Conservation (phyloP, 2,888 invertebrate species). For the Harpagoxenus sublaevis region DNA sequence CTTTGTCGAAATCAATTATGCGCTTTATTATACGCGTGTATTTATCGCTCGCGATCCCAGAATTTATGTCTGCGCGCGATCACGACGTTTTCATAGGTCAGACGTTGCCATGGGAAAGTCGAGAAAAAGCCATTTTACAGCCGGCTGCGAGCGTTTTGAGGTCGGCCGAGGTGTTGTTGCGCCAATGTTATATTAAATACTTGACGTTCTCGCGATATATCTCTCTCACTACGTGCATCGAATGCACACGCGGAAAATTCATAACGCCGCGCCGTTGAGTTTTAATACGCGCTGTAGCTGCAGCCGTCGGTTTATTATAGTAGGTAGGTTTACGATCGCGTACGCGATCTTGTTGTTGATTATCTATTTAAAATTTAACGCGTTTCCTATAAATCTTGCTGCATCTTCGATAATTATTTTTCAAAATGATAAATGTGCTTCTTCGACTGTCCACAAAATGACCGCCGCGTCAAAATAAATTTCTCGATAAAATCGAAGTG, state of each 20-base stretch:
- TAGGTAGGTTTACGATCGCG: slow-evolving; percentile 37
- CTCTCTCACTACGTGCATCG: slow-evolving; percentile 45
- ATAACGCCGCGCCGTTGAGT: slow-evolving; percentile 22
- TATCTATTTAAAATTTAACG: slow-evolving; percentile 32
- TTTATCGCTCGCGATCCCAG: slow-evolving; percentile 1
- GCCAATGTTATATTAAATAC: slow-evolving; percentile 57
- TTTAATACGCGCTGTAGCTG: slow-evolving; percentile 28
- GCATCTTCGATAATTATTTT: background rate
- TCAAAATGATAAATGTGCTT: background rate
- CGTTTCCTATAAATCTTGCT: slow-evolving; percentile 4
- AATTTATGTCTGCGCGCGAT: slow-evolving; percentile 13
- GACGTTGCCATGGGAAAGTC: slow-evolving; percentile 40
- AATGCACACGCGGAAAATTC: slow-evolving; percentile 30
- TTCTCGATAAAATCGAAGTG: background rate
- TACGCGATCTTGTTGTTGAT: background rate
- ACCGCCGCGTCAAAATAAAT: background rate
- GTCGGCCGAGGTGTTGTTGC: slow-evolving; percentile 46
- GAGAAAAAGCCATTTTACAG: slow-evolving; percentile 40
- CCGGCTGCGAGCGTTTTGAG: slow-evolving; percentile 47
- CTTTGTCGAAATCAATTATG: background rate
- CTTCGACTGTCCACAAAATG: background rate
- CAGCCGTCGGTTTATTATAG: slow-evolving; percentile 30
- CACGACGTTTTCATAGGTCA: slow-evolving; percentile 37
- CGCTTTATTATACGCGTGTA: background rate
- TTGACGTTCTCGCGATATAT: slow-evolving; percentile 35